Evolutionary conservation across 2,113 vertebrate species (phyloP).

Genomic region (Antechinus stuartii): DNA sequence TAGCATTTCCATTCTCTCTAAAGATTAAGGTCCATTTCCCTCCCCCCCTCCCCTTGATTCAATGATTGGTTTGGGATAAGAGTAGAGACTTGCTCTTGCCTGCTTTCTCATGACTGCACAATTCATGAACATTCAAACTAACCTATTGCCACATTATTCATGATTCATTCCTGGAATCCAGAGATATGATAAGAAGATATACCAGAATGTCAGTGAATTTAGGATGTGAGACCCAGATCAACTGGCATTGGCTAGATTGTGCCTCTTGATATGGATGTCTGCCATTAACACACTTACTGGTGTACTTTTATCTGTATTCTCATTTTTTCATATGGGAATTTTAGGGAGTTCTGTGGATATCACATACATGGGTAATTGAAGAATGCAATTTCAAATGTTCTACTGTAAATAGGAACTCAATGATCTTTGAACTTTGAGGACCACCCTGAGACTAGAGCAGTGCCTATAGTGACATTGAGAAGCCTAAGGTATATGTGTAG

Average conservation of each 20-base stretch:
- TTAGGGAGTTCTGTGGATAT: not conserved
- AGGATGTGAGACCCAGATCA: not conserved
- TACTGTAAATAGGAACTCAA: fast-evolving
- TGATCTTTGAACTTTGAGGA: not conserved
- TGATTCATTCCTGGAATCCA: not conserved
- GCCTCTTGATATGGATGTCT: not conserved
- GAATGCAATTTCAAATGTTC: not conserved
- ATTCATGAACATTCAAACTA: not conserved
- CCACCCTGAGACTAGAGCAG: not conserved
- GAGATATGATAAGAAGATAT: not conserved
- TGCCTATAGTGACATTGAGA: too few relatives aligned
- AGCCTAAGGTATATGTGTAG: not conserved
- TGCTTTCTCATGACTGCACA: not conserved
- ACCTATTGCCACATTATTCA: not conserved
- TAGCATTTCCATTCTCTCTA: not conserved
- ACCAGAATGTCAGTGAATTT: not conserved
- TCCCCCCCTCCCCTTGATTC: not conserved
- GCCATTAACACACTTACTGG: not conserved
- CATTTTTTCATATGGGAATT: fast-evolving
- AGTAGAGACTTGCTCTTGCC: not conserved
- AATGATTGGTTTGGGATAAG: not conserved
- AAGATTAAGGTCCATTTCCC: too few relatives aligned
- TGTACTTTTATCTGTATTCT: not conserved
- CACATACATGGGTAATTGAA: not conserved
- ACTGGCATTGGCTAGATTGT: not conserved